Evolutionary conservation across 2,113 vertebrate species (phyloP).

Genomic region (Physeter macrocephalus): DNA sequence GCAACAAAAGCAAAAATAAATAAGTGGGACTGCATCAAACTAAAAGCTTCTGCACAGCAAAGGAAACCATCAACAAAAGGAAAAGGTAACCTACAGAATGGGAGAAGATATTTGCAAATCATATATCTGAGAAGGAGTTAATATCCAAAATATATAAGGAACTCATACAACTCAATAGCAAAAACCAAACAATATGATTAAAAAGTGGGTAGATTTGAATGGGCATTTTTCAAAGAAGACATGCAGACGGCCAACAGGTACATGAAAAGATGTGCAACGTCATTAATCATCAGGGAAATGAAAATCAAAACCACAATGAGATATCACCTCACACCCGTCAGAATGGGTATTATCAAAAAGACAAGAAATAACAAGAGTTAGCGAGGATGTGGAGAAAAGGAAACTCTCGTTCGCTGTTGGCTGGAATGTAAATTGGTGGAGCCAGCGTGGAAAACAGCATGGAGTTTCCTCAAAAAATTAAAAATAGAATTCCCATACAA

Average conservation of each 20-base stretch:
- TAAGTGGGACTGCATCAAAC: too few species aligned
- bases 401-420: not conserved
- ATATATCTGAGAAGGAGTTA: too few species aligned
- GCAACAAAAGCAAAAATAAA: too few species aligned
- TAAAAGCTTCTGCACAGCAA: too few species aligned
- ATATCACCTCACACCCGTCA: not conserved
- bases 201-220: not conserved
- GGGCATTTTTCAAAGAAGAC: not conserved
- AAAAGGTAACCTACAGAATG: too few species aligned
- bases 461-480: not conserved
- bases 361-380: not conserved
- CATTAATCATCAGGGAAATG: not conserved
- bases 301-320: not conserved
- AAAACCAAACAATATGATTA: not conserved
- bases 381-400: not conserved
- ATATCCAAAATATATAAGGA: not conserved
- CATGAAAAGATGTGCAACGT: not conserved
- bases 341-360: not conserved
- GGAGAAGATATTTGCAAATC: too few species aligned
- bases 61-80: too few species aligned
- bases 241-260: not conserved
- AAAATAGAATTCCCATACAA: not conserved
- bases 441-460: not conserved
- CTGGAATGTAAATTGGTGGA: not conserved
- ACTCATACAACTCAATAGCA: not conserved